Base-by-base conservation (phyloP, 2,888 invertebrate genomes). In the Luperina nickerlii region DNA sequence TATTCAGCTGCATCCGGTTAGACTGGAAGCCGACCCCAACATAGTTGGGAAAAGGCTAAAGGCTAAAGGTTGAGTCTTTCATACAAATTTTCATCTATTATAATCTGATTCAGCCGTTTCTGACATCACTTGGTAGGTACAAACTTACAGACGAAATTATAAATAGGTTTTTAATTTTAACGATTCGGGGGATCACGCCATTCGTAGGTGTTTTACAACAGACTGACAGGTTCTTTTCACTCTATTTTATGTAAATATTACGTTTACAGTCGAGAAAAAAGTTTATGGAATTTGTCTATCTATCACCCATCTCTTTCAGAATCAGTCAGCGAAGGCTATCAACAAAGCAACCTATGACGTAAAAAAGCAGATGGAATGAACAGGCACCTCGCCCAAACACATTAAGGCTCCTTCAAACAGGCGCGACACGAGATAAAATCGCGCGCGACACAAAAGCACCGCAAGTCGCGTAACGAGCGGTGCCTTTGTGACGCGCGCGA, bases 141-240 rank as follows among this genome's bases (percentile, higher is more conserved):
- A 74, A 65, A 75, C 63, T 60, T 45, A 63, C 54, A 42, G 27
- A 71, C 24, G 24, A 27, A 65, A 71, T 76, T 79, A 67, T 71
- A 84, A 74, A 84, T 87, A 85, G 45, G n/a, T 63, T 70, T 80
- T 74, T 87, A 87, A 80, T 71, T 87, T 79, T 79, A 73, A 66
- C 66, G 15, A 20, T 51, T 15, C 54, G n/a, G 60, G 13, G 45
- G 42, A 60, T 24, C 51, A 45, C 42, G 68, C 8, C 48, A 57
- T 54, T 18, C 38, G 54, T 87, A 32, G 57, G 67, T 54, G 78
- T 87, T 32, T 54, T 67, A 45, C 48, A 62, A 68, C 79, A 85
- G 20, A 86, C 68, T 69, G 86, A 65, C 51, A 54, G 75, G 65
- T 38, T 82, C 51, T 32, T 60, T 85, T 65, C 68, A 60, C 45